Evolutionary conservation across 2,113 vertebrate species (phyloP).

Genomic region (Zosterops hypoxanthus): DNA sequence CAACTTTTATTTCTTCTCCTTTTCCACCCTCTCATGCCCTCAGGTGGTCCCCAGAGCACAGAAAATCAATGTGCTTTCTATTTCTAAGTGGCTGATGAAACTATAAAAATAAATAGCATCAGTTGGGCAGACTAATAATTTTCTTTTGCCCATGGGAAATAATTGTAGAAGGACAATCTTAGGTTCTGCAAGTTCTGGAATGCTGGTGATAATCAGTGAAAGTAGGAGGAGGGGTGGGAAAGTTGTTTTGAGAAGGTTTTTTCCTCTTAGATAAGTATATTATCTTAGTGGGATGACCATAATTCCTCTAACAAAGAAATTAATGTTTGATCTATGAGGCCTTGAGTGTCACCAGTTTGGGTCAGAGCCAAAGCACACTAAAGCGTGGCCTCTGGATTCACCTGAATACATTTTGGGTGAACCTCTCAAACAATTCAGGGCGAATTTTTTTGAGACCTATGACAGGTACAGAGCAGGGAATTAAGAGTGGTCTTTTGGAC

Average conservation of each 20-base stretch:
- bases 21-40: neutral
- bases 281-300: neutral
- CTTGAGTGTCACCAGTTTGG: neutral
- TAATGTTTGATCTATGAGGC: neutral
- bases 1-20: neutral
- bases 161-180: neutral
- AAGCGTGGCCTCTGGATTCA: neutral
- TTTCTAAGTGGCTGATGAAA: neutral
- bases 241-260: accelerated
- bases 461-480: neutral
- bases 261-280: neutral
- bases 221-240: neutral
- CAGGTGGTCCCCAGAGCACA: neutral
- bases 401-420: neutral
- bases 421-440: neutral
- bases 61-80: neutral
- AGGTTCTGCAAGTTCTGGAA: neutral
- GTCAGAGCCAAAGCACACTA: neutral
- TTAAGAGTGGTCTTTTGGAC: neutral
- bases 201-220: neutral
- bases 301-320: neutral
- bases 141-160: neutral
- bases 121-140: neutral
- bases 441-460: neutral
- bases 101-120: neutral